phyloP scores from a whole-genome alignment of 2,888 invertebrate species.

The Acrobasis suavella region DNA sequence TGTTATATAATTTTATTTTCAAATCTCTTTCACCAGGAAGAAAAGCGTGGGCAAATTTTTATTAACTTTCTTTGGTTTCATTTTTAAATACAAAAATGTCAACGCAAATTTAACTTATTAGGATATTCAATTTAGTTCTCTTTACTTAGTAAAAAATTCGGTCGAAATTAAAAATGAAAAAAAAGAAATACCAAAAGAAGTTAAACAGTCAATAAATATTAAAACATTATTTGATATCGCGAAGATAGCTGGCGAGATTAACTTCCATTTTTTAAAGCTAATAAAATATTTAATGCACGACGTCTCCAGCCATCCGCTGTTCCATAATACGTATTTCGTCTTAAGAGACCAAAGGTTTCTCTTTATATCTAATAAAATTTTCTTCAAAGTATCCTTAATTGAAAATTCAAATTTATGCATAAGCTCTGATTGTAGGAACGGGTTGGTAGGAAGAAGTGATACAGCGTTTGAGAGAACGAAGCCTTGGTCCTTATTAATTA shows the following conservation, averaged over 20 bases:
- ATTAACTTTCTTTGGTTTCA: too few relatives aligned
- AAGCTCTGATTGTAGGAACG: conserved; percentile 78
- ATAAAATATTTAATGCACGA: conserved; percentile 19
- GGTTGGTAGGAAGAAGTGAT: conserved; percentile 48
- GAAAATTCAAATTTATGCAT: conserved; percentile 83
- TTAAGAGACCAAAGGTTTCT: conserved; percentile 78
- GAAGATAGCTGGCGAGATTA: conserved; percentile 17
- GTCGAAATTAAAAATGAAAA: neutral
- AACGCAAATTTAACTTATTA: neutral
- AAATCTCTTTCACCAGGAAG: too few relatives aligned
- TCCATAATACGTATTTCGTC: conserved; percentile 70
- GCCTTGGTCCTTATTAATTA: conserved; percentile 69
- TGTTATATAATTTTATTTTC: too few relatives aligned
- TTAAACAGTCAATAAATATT: conserved; percentile 12
- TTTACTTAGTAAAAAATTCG: neutral
- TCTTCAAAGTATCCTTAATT: conserved; percentile 80
- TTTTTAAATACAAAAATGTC: too few relatives aligned
- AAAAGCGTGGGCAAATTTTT: too few relatives aligned
- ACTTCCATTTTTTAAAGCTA: conserved; percentile 19
- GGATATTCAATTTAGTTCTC: neutral
- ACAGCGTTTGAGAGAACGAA: conserved; percentile 64
- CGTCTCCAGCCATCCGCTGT: conserved; percentile 46
- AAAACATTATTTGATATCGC: conserved; percentile 15
- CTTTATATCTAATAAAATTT: conserved; percentile 81
- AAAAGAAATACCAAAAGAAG: neutral